Evolutionary conservation across 2,888 invertebrate genomes (phyloP), one percentile per base, ranked within the genome.

Genomic region (Trypoxylon attenuatum): DNA sequence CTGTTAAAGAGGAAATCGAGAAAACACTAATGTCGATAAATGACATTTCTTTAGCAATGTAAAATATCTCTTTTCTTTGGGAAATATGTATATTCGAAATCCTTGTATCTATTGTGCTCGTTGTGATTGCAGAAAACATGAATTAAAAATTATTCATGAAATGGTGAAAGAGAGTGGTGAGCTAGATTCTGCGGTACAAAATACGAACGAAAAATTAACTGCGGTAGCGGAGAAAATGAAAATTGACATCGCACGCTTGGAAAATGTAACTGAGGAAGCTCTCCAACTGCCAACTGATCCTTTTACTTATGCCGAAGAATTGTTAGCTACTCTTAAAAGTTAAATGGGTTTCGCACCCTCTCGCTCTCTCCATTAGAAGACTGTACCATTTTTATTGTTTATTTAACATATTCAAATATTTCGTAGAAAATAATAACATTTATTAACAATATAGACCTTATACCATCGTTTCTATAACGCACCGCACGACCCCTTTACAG

Each of bases 401-500:
- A 19, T 33, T 15, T 16, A 15, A 33, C 2, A 45, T 23, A 8
- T 23, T 39, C 2, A 39, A 18, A 5, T 15, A 6, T 46, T 23
- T 15, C 25, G 23, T 53, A 55, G 15, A 50, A 27, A 46, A 52
- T 29, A 46, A 5, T 23, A 18, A 16, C 23, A 49, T 33, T 33
- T 33, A 0, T 33, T n/a, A n/a, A n/a, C n/a, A n/a, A n/a, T n/a
- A n/a, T n/a, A n/a, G n/a, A n/a, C n/a, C n/a, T n/a, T n/a, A n/a
- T n/a, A n/a, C n/a, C n/a, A n/a, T n/a, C n/a, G n/a, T n/a, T n/a
- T n/a, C n/a, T n/a, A n/a, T n/a, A n/a, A n/a, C n/a, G n/a, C n/a
- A n/a, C n/a, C n/a, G 1, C 27, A 51, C 10, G 8, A n/a, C 21
- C 5, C 15, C n/a, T 27, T 54, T 57, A 96, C 78, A 96, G 89